Percentiles rank a stretch among this genome's conserved stretches.
Evolutionary conservation across 53 echinoderm and acorn worm genomes (phyloP).

Genomic region (Paracentrotus lividus): DNA sequence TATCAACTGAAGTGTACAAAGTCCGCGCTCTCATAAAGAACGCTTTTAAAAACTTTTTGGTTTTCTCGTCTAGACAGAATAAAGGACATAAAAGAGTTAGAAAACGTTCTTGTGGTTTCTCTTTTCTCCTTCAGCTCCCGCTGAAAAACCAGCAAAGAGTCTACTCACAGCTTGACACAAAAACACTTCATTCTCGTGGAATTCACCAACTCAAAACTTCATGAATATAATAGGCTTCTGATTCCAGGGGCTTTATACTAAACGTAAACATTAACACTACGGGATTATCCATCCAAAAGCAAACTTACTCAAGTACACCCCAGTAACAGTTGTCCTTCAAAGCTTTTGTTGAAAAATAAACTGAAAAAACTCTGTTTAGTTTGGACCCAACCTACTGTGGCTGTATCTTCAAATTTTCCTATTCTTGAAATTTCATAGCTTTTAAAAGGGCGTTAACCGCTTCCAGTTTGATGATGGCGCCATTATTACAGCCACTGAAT

Average conservation of each 20-base stretch:
- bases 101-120: neutral
- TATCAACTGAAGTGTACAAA: neutral
- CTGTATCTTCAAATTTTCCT: neutral
- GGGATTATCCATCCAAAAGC: neutral
- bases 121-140: neutral
- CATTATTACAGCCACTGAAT: neutral
- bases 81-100: neutral
- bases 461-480: neutral
- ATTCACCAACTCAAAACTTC: neutral
- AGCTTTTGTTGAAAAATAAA: neutral
- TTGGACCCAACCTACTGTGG: neutral
- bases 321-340: constrained; percentile 39
- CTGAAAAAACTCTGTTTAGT: neutral
- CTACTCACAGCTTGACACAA: constrained; percentile 18
- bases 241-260: constrained; percentile 12
- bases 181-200: neutral
- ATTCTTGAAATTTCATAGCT: neutral
- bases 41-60: neutral
- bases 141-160: neutral
- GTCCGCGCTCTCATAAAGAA: neutral
- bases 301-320: constrained; percentile 24
- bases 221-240: constrained; percentile 4
- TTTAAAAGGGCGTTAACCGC: neutral
- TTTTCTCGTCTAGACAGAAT: neutral
- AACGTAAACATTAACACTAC: constrained; percentile 19